A percentile compares a stretch with the other conserved stretches of the same genome.
Conservation (phyloP, 2,797 vertebrate genomes). For the Ara ararauna region DNA sequence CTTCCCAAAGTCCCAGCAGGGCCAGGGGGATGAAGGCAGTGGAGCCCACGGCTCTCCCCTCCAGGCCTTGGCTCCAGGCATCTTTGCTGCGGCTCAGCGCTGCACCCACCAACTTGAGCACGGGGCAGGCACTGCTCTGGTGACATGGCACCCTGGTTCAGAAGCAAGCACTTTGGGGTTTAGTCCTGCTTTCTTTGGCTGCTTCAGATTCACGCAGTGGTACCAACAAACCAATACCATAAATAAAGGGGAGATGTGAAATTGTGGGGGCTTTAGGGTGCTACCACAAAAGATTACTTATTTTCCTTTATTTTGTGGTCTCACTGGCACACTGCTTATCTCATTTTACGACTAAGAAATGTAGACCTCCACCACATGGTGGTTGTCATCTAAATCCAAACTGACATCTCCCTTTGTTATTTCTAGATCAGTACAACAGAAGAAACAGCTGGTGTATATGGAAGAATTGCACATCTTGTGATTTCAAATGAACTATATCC, state of each 20-base stretch:
- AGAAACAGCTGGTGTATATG: neutral
- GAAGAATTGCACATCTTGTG: neutral
- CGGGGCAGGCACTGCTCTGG: fast-evolving
- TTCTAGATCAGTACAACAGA: neutral
- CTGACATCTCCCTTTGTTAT: neutral
- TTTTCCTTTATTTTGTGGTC: neutral
- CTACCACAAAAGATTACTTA: neutral
- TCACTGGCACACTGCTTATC: neutral
- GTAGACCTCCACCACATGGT: neutral
- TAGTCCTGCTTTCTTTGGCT: neutral
- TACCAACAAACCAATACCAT: neutral
- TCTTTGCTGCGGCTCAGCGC: fast-evolving
- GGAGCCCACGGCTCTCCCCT: neutral
- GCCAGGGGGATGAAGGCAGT: fast-evolving
- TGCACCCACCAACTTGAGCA: neutral
- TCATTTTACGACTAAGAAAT: neutral
- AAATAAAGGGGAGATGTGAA: neutral
- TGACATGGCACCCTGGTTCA: fast-evolving
- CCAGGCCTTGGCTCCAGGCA: fast-evolving
- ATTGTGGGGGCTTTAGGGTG: neutral
- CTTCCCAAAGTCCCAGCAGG: neutral
- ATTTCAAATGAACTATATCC: neutral
- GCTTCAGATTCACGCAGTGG: neutral
- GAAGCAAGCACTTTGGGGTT: neutral
- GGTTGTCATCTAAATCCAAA: neutral